These are phyloP conservation scores for Mamestra configurata DNA, from an alignment of 1,140 invertebrate species.

Conservation along the genomic window DNA sequence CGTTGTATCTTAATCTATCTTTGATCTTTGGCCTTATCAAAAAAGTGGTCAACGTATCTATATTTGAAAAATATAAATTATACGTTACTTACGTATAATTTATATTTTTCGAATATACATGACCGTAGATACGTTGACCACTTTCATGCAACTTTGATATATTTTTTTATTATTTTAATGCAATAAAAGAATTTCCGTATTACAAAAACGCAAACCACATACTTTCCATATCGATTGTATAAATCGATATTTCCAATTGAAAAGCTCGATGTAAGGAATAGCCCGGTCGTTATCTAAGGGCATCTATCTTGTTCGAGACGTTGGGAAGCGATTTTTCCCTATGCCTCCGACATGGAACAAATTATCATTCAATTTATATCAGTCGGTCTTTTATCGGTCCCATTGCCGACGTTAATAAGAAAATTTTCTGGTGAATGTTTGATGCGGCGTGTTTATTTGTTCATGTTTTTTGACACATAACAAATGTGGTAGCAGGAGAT, in stretches of 20 bases:
- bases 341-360: constrained; percentile 72
- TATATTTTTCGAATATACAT: too few relatives aligned
- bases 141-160: too few relatives aligned
- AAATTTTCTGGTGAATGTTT: constrained; percentile 48
- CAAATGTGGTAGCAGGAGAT: too few relatives aligned
- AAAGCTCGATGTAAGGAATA: constrained; percentile 61
- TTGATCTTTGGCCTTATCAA: too few relatives aligned
- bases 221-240: constrained; percentile 35
- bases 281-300: constrained; percentile 56
- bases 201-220: constrained; percentile 27
- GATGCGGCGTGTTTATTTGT: constrained; percentile 29
- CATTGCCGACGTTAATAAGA: constrained; percentile 50
- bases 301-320: constrained; percentile 64
- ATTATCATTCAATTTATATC: constrained; percentile 74
- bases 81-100: too few relatives aligned
- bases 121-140: too few relatives aligned
- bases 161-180: too few relatives aligned
- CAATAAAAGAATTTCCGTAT: neutral
- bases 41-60: too few relatives aligned
- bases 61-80: too few relatives aligned
- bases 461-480: neutral
- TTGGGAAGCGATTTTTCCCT: constrained; percentile 69
- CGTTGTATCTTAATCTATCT: too few relatives aligned
- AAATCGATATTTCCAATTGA: constrained; percentile 63
- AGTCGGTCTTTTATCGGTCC: constrained; percentile 48